Evolutionary conservation across 2,888 invertebrate species (phyloP).

Genomic region (Euplagia quadripunctaria): DNA sequence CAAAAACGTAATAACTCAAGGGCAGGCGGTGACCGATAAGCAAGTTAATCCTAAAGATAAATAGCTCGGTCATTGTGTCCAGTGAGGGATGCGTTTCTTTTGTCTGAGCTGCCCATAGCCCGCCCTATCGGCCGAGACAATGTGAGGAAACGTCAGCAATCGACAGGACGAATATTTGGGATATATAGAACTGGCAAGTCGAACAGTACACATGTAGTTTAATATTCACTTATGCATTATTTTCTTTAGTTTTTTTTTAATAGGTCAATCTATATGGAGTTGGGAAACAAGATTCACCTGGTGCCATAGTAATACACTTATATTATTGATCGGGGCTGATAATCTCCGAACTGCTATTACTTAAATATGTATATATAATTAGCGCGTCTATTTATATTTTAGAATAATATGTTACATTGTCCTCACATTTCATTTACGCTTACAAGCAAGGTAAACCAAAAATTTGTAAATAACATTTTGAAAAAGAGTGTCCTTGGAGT

Average conservation of each 20-base stretch:
- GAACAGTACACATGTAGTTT: slow-evolving; percentile 7
- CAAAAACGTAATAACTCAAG: slow-evolving; percentile 64
- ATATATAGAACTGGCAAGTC: slow-evolving; percentile 24
- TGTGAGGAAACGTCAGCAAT: slow-evolving; percentile 81
- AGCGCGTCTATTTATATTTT: too few relatives aligned
- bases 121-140: slow-evolving; percentile 69
- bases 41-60: slow-evolving; percentile 85
- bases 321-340: too few relatives aligned
- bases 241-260: background rate
- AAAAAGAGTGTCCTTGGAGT: too few relatives aligned
- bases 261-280: background rate
- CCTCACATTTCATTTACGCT: too few relatives aligned
- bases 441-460: too few relatives aligned
- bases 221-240: background rate
- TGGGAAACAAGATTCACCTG: background rate
- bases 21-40: slow-evolving; percentile 73
- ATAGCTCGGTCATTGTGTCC: slow-evolving; percentile 79
- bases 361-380: too few relatives aligned
- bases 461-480: too few relatives aligned
- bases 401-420: too few relatives aligned
- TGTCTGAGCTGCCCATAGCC: slow-evolving; percentile 71
- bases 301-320: background rate
- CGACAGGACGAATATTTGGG: slow-evolving; percentile 63
- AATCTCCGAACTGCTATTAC: too few relatives aligned
- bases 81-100: slow-evolving; percentile 86